Conservation (phyloP, 2,797 vertebrate genomes). For the Darevskia mixta region DNA sequence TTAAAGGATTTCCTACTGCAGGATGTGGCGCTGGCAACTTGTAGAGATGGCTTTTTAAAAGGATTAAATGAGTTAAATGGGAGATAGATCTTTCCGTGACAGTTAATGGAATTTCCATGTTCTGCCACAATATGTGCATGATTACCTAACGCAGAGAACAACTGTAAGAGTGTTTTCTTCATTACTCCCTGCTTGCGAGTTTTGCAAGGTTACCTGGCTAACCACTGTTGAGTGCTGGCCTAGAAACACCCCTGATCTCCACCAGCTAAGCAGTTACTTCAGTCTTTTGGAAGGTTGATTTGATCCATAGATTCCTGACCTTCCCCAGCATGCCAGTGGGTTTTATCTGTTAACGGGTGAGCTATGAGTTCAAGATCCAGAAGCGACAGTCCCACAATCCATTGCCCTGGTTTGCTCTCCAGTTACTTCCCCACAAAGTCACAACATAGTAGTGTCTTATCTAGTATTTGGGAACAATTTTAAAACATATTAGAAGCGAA, state of each 20-base stretch:
- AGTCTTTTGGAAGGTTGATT: background rate
- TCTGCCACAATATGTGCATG: background rate
- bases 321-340: background rate
- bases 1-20: background rate
- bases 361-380: background rate
- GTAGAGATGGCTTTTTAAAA: background rate
- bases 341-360: background rate
- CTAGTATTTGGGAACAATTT: background rate
- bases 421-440: background rate
- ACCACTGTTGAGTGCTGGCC: background rate
- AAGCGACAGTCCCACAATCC: too few relatives aligned
- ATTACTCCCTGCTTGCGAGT: background rate
- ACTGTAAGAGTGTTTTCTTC: background rate
- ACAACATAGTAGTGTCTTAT: background rate
- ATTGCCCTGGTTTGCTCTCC: too few relatives aligned
- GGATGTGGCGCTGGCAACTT: background rate
- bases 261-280: background rate
- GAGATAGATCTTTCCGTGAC: background rate
- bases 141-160: background rate
- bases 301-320: background rate
- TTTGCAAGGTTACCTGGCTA: background rate
- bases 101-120: background rate
- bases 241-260: background rate
- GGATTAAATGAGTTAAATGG: background rate
- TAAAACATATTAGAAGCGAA: background rate